Conservation (phyloP, 2,113 vertebrate species). For the Penelope pileata region DNA sequence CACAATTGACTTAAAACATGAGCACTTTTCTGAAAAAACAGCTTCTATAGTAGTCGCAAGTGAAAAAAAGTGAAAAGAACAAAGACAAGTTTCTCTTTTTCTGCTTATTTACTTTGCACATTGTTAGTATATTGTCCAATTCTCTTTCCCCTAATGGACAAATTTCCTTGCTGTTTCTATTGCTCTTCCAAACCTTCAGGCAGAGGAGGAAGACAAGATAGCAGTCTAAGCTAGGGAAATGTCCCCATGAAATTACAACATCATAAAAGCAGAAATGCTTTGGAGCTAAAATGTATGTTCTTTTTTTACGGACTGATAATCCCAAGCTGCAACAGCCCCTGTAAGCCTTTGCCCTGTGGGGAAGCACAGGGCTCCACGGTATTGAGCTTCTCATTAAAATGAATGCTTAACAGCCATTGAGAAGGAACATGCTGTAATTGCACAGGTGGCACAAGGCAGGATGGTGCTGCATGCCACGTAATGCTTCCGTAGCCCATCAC, state of each 20-base stretch:
- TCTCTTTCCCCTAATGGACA: constrained; percentile 7
- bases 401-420: not conserved
- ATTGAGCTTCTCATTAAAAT: not conserved
- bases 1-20: not conserved
- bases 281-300: not conserved
- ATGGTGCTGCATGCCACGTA: not conserved
- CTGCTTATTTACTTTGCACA: not conserved
- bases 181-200: constrained; percentile 11
- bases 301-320: not conserved
- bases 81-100: not conserved
- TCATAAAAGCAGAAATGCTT: not conserved
- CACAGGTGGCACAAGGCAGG: not conserved
- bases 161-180: not conserved
- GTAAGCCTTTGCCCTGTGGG: not conserved
- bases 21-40: not conserved
- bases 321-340: not conserved
- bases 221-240: not conserved
- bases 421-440: not conserved
- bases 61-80: not conserved
- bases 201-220: not conserved
- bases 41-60: not conserved
- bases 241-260: not conserved
- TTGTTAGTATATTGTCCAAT: not conserved
- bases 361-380: not conserved
- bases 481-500: not conserved